Evolutionary conservation across 2,888 invertebrate genomes (phyloP).

Genomic region (Griposia aprilina): DNA sequence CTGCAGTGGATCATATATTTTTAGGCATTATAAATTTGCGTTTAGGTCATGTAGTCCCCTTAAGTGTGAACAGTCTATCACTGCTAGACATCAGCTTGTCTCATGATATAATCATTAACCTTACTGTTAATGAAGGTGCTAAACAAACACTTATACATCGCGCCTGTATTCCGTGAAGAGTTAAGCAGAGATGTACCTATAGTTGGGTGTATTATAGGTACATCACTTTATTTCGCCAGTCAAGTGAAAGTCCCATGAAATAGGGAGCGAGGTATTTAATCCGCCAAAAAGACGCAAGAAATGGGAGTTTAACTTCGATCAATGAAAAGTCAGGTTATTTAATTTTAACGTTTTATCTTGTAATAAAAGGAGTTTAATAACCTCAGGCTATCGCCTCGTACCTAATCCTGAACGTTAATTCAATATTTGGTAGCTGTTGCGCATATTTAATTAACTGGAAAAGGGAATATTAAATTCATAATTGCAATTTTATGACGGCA

Average conservation of each 20-base stretch:
- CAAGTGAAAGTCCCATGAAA: background rate
- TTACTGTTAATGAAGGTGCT: background rate
- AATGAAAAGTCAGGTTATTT: background rate
- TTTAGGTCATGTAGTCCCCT: too few relatives aligned
- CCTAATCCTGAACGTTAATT: constrained; percentile 17
- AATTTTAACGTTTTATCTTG: background rate
- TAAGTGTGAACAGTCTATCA: too few relatives aligned
- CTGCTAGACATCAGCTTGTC: background rate
- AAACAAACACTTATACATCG: background rate
- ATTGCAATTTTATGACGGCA: background rate
- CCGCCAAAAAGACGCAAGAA: background rate
- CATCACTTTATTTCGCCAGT: background rate
- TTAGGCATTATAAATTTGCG: too few relatives aligned
- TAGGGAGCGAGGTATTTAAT: background rate
- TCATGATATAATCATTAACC: background rate
- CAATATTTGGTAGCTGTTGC: constrained; percentile 7
- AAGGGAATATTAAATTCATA: background rate
- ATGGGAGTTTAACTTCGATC: background rate
- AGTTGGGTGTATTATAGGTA: background rate
- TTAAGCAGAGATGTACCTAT: background rate
- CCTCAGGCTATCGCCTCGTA: background rate
- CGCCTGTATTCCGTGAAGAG: background rate
- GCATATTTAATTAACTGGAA: background rate
- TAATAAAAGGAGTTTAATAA: constrained; percentile 21
- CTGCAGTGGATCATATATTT: too few relatives aligned